Percentiles rank a stretch among this genome's conserved stretches.
Conservation (phyloP, 2,888 invertebrate species). For the Lasiommata megera region DNA sequence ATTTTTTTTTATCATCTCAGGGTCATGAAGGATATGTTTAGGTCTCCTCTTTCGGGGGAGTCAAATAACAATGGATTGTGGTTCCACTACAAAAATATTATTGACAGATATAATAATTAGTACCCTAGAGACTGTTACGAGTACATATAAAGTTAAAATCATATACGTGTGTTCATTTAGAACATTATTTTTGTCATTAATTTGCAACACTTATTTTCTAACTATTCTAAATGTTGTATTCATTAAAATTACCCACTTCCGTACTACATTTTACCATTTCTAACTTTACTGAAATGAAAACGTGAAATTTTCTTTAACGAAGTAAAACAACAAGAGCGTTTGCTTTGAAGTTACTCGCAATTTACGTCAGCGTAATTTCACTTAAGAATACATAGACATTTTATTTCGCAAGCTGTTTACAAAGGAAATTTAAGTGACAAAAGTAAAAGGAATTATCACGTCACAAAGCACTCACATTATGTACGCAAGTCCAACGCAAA, state of each 20-base stretch:
- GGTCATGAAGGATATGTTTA: too few relatives aligned
- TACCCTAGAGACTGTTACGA: too few relatives aligned
- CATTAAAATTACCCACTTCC: background rate
- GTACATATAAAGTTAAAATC: too few relatives aligned
- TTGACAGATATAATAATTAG: too few relatives aligned
- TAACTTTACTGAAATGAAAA: conserved; percentile 12
- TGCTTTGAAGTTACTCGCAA: conserved; percentile 29
- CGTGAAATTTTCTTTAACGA: conserved; percentile 22
- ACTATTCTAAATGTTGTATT: too few relatives aligned
- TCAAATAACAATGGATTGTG: too few relatives aligned
- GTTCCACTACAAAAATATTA: too few relatives aligned
- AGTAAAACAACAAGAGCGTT: conserved; percentile 28
- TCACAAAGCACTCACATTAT: conserved; percentile 30
- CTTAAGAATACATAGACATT: conserved; percentile 29
- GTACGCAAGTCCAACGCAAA: conserved; percentile 30
- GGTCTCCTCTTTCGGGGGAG: too few relatives aligned
- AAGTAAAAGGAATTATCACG: conserved; percentile 29
- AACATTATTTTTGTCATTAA: too few relatives aligned
- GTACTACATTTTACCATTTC: background rate
- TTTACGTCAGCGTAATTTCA: conserved; percentile 32
- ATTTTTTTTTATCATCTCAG: too few relatives aligned
- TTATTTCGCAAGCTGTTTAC: conserved; percentile 27
- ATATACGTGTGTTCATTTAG: too few relatives aligned
- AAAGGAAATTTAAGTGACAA: conserved; percentile 25
- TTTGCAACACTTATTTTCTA: too few relatives aligned